Base-by-base conservation (phyloP, 92 coral and sea anemone species). In the Porites evermanni region DNA sequence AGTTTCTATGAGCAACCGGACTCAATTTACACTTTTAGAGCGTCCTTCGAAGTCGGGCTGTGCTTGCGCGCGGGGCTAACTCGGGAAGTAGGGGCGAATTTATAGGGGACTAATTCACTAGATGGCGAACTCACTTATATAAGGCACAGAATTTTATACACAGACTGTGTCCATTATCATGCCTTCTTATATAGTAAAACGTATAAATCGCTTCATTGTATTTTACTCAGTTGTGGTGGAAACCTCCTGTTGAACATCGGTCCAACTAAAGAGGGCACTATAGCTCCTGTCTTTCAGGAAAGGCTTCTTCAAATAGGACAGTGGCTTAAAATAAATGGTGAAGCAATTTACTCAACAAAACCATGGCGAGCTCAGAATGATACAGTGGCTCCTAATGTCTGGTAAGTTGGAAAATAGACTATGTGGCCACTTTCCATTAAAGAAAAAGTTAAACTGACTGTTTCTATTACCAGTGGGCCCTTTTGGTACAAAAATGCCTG, bases 331-430 rank as follows among this genome's bases (percentile, higher is more conserved):
- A 87, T 95, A 44, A 95, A 95, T 70, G 98, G 98, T 23, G 97
- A 93, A 65, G 92, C 97, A 61, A 95, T 95, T 38, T 95, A 95
- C 56, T 84, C 87, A 52, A 82, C 94, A 44, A 78, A 75, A 70
- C 96, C 97, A 6, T 95, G 97, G 97, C 89, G 94, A 74, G 93
- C 87, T 2, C 98, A 95, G 88, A 95, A 93, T 53, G 98, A 95
- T 68, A 84, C 97, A 0, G 58, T 90, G 44, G 84, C 94, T 67
- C 71, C 88, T 58, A 79, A 91, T 53, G 89, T 95, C 17, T 95
- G 98, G 98, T 88, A 79, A 84, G 93, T 9, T 2, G 47, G 6
- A 65, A n/a, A 65, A 2, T 65, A 2, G 24, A 65, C 7, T n/a
- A 19, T 11, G 2, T 11, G 8, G 29, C 21, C 70, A 6, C 26